Evolutionary conservation across 2,113 vertebrate genomes (phyloP).

Genomic region (Carassius carassius): DNA sequence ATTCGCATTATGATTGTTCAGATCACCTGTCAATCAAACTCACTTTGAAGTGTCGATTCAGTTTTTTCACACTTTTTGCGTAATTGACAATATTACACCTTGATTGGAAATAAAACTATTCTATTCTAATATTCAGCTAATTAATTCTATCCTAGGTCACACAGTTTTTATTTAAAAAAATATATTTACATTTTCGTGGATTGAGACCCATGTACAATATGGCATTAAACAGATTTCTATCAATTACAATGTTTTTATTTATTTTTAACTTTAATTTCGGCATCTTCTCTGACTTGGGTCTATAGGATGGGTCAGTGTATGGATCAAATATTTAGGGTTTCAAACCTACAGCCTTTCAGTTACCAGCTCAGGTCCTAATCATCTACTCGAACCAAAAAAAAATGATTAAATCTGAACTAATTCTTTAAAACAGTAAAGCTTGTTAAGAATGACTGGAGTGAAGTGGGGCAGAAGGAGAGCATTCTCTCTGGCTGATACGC

Average conservation of each 20-base stretch:
- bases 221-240: background rate
- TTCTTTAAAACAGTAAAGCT: background rate
- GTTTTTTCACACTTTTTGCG: no score
- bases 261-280: background rate
- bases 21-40: no score
- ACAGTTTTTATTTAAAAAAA: background rate
- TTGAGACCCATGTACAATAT: background rate
- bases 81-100: no score
- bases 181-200: background rate
- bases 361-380: background rate
- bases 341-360: background rate
- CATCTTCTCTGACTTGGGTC: background rate
- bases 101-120: no score
- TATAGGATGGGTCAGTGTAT: background rate
- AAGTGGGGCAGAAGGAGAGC: background rate
- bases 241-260: background rate
- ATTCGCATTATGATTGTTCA: no score
- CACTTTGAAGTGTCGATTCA: no score
- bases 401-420: background rate
- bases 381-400: background rate
- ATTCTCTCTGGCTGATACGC: background rate
- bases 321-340: background rate
- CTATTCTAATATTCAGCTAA: no score
- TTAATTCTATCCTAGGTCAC: background rate
- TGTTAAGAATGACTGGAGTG: background rate